Evolutionary conservation across 2,888 invertebrate genomes (phyloP).

Genomic region (Drosophila barbarae): DNA sequence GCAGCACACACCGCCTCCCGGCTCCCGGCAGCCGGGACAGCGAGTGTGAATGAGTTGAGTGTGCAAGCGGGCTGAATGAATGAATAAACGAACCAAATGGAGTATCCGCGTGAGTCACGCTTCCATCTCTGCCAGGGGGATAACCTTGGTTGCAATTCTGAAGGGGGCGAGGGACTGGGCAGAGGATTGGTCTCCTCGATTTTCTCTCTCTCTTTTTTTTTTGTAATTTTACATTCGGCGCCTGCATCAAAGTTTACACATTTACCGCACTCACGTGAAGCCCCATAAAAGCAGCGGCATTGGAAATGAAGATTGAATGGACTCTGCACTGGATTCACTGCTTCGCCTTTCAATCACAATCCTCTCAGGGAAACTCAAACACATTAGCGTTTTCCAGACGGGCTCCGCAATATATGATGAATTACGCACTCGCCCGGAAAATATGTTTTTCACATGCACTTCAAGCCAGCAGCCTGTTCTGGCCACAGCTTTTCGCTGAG

Average conservation of each 20-base stretch:
- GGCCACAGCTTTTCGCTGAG: not conserved
- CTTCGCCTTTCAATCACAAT: not conserved
- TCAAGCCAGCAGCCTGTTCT: not conserved
- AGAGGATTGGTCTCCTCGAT: no score
- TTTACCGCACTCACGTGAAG: constrained; percentile 37
- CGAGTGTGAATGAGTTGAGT: constrained; percentile 43
- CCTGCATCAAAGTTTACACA: constrained; percentile 37
- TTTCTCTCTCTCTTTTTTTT: not conserved
- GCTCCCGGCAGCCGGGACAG: constrained; percentile 26
- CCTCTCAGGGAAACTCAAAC: not conserved
- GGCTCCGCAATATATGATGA: constrained; percentile 19
- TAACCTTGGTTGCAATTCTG: constrained; percentile 10
- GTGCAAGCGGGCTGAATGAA: constrained; percentile 34
- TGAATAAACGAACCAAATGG: constrained; percentile 24
- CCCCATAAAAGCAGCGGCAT: constrained; percentile 38
- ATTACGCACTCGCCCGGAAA: constrained; percentile 5
- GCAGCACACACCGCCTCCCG: constrained; percentile 16
- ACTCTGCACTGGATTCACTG: constrained; percentile 26
- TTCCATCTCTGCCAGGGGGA: constrained; percentile 11
- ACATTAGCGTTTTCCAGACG: constrained; percentile 27
- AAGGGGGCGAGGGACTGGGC: not conserved
- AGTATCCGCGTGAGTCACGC: constrained; percentile 17
- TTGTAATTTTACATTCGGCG: constrained; percentile 16
- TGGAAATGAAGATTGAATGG: constrained; percentile 35
- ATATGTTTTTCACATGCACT: constrained; percentile 2